A percentile compares a stretch with the other conserved stretches of the same genome.
Evolutionary conservation across 2,797 vertebrate species (phyloP).

Genomic region (Threskiornis aethiopicus): DNA sequence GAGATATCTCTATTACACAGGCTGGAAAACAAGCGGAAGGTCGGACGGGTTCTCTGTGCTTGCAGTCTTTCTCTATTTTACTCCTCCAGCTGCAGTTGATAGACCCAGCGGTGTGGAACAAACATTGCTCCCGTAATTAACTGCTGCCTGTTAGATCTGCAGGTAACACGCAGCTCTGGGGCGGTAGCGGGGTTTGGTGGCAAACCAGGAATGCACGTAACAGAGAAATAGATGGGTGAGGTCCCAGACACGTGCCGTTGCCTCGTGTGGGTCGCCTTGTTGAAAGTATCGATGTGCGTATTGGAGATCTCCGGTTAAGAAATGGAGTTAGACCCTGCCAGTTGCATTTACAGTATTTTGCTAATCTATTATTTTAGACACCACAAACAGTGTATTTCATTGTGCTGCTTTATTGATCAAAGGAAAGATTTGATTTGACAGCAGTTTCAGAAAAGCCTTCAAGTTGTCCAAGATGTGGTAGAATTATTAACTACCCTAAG

Average conservation of each 20-base stretch:
- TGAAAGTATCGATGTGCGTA: background rate
- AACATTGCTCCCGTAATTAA: background rate
- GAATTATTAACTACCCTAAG: slow-evolving; percentile 62
- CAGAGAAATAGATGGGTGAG: background rate
- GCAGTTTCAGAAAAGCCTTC: slow-evolving; percentile 48
- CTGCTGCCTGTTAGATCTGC: background rate
- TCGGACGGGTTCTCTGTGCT: background rate
- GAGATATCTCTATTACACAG: background rate
- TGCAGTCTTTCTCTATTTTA: background rate
- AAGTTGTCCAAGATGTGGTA: slow-evolving; percentile 57
- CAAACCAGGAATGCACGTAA: background rate
- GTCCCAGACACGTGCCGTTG: background rate
- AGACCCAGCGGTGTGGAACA: background rate
- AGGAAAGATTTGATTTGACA: slow-evolving; percentile 55
- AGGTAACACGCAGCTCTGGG: background rate
- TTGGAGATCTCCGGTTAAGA: background rate
- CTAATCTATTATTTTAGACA: slow-evolving; percentile 16
- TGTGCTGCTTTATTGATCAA: slow-evolving; percentile 52
- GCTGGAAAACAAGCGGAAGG: background rate
- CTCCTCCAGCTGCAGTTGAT: background rate
- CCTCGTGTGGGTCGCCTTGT: background rate
- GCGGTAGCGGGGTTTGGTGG: background rate
- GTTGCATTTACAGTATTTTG: slow-evolving; percentile 26
- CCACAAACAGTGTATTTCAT: background rate
- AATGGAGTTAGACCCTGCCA: slow-evolving; percentile 13